Evolutionary conservation across 2,888 invertebrate species (phyloP).

Genomic region (Monochamus alternatus): DNA sequence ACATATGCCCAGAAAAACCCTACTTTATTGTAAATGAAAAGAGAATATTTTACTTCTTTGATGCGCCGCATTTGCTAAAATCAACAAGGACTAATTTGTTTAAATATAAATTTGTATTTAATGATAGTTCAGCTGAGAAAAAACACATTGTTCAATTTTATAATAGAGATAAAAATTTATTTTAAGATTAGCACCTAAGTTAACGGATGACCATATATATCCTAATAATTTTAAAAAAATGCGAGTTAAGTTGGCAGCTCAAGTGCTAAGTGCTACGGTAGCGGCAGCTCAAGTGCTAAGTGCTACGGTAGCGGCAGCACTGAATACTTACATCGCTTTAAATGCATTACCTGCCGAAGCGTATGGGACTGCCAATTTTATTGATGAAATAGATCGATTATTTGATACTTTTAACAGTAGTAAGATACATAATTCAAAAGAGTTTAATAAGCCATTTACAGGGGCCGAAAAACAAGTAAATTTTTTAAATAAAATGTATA

Average conservation of each 20-base stretch:
- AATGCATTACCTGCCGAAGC: slow-evolving; percentile 23
- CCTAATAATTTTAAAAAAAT: slow-evolving; percentile 14
- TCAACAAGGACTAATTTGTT: too few species aligned
- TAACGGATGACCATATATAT: slow-evolving; percentile 16
- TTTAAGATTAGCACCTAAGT: slow-evolving; percentile 8
- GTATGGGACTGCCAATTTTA: slow-evolving; percentile 12
- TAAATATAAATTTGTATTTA: too few species aligned
- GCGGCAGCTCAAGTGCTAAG: slow-evolving; percentile 28
- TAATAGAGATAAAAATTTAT: neutral
- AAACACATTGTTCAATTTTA: too few species aligned
- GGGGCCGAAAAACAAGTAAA: neutral
- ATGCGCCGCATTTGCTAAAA: too few species aligned
- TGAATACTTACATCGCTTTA: slow-evolving; percentile 8
- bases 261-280: slow-evolving; percentile 23
- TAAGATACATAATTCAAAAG: neutral
- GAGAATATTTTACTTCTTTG: too few species aligned
- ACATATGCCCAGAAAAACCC: too few species aligned
- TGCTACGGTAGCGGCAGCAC: slow-evolving; percentile 14
- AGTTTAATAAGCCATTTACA: neutral
- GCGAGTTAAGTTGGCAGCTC: slow-evolving; percentile 4
- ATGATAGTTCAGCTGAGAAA: too few species aligned
- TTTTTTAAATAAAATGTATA: slow-evolving; percentile 10
- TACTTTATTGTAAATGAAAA: too few species aligned
- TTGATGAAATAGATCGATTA: slow-evolving; percentile 22
- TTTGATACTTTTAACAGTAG: slow-evolving; percentile 21